Percentiles rank a stretch among this genome's conserved stretches.
Conservation (phyloP, 2,797 vertebrate genomes). For the Sus cebifrons region DNA sequence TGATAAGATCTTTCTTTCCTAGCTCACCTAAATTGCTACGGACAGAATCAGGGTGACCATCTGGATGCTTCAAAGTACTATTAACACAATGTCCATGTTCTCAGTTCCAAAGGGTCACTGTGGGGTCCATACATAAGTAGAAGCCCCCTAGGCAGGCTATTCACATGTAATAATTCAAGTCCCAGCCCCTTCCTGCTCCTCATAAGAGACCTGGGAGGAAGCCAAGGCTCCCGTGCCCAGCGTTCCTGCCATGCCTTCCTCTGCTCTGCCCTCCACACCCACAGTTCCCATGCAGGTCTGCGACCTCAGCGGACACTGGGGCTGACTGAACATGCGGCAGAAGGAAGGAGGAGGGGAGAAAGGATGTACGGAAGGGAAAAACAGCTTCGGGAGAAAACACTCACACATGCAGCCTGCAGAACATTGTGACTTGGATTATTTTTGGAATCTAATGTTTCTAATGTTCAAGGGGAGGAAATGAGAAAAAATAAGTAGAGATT, state of each 20-base stretch:
- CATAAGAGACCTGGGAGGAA: neutral
- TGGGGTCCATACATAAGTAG: neutral
- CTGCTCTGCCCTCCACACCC: neutral
- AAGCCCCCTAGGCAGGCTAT: neutral
- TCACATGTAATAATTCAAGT: neutral
- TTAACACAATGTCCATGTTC: neutral
- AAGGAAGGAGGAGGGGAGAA: slow-evolving; percentile 81
- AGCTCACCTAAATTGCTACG: neutral
- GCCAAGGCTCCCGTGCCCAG: neutral
- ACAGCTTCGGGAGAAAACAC: slow-evolving; percentile 70
- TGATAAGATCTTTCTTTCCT: neutral
- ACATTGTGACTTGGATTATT: slow-evolving; percentile 89
- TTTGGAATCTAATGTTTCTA: slow-evolving; percentile 88
- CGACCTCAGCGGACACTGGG: slow-evolving; percentile 69
- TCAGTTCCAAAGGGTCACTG: neutral
- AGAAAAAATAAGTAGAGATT: slow-evolving; percentile 87
- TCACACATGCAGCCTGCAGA: slow-evolving; percentile 85
- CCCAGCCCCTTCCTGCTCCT: neutral
- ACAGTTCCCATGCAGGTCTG: slow-evolving; percentile 28
- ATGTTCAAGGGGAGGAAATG: slow-evolving; percentile 87
- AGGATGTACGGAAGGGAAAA: slow-evolving; percentile 26
- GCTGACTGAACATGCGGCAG: slow-evolving; percentile 55
- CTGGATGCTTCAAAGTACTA: neutral
- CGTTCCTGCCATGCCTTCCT: neutral
- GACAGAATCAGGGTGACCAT: neutral